Evolutionary conservation across 2,888 invertebrate species (phyloP).

Genomic region (Laothoe populi): DNA sequence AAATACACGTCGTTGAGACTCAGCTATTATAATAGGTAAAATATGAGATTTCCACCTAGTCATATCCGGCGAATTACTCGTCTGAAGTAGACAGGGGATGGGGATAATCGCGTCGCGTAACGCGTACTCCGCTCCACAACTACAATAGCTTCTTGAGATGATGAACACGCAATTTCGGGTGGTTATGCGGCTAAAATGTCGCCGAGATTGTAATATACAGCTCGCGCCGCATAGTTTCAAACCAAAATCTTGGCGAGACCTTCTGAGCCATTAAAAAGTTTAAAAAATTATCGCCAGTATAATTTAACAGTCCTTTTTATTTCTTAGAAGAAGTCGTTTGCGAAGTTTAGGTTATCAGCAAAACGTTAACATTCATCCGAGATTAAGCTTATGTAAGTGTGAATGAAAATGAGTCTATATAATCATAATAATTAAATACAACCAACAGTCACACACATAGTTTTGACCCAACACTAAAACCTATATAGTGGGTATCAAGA

Average conservation of each 20-base stretch:
- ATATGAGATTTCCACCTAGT: conserved; percentile 21
- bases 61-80: conserved; percentile 26
- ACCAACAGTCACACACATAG: no score
- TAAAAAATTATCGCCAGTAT: conserved; percentile 14
- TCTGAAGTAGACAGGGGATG: conserved; percentile 30
- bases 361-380: conserved; percentile 1
- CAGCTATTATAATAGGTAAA: conserved; percentile 23
- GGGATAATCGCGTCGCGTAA: conserved; percentile 42
- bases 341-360: background rate
- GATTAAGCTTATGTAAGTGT: background rate
- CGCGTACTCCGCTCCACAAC: conserved; percentile 34
- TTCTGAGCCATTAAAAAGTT: conserved; percentile 9
- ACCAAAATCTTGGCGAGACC: conserved; percentile 11
- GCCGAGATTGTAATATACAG: conserved; percentile 18
- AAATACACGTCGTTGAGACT: conserved; percentile 13
- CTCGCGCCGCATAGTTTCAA: conserved; percentile 9
- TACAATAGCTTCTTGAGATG: conserved; percentile 50
- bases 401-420: no score
- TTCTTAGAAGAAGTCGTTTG: background rate
- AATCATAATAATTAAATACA: no score
- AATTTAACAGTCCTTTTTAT: conserved; percentile 3
- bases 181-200: conserved; percentile 27
- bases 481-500: no score
- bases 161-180: conserved; percentile 44
- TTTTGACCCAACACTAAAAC: no score